Evolutionary conservation across 2,797 vertebrate genomes (phyloP).

Genomic region (Rhincodon typus): DNA sequence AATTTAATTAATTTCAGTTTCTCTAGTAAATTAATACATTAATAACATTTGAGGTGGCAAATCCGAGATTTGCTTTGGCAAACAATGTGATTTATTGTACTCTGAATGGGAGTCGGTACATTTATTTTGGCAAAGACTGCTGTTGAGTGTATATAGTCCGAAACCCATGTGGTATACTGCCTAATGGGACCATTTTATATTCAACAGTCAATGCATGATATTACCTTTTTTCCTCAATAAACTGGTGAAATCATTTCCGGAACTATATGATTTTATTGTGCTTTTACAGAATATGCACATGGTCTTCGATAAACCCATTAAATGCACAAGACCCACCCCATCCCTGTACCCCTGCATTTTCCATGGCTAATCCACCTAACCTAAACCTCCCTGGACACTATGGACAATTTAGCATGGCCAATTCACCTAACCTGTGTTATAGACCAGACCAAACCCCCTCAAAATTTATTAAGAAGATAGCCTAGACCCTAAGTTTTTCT

Average conservation of each 20-base stretch:
- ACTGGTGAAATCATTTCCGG: not conserved
- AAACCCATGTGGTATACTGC: constrained; percentile 5
- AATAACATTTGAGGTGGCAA: not conserved
- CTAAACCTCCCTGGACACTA: no score
- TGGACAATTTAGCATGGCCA: no score
- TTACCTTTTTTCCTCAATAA: not conserved
- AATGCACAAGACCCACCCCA: not conserved
- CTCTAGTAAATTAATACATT: not conserved
- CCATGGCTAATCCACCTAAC: no score
- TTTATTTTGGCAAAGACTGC: not conserved
- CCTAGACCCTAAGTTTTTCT: no score
- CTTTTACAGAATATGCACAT: not conserved
- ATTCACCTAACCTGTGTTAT: no score
- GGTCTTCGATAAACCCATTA: constrained; percentile 11
- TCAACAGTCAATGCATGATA: not conserved
- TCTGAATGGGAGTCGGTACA: not conserved
- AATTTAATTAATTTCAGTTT: not conserved
- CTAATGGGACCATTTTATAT: not conserved
- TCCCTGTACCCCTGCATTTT: no score
- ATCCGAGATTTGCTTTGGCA: constrained; percentile 7
- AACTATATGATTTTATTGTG: not conserved
- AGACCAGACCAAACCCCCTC: no score
- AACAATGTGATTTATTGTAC: not conserved
- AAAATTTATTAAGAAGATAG: no score
- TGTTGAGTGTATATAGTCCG: not conserved